Evolutionary conservation across 2,888 invertebrate species (phyloP).

Genomic region (Eristalis pertinax): DNA sequence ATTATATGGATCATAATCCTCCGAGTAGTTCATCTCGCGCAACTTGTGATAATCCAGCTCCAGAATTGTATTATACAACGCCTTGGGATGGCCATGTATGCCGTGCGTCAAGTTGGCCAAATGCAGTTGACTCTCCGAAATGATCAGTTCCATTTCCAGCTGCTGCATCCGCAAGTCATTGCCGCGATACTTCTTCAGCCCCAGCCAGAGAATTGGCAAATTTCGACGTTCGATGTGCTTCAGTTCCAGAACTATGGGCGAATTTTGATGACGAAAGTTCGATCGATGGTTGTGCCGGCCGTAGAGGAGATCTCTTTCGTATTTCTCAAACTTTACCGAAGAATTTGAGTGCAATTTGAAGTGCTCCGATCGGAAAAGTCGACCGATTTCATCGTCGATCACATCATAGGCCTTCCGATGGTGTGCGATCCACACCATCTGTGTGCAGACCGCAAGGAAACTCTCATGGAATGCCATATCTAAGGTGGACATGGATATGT

Average conservation of each 20-base stretch:
- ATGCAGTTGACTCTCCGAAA: conserved; percentile 77
- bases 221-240: conserved; percentile 74
- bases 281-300: conserved; percentile 77
- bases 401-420: conserved; percentile 77
- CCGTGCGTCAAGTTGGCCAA: conserved; percentile 78
- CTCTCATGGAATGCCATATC: conserved; percentile 78
- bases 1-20: conserved; percentile 78
- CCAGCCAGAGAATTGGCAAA: conserved; percentile 79
- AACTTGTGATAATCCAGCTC: conserved; percentile 76
- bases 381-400: conserved; percentile 79
- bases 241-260: conserved; percentile 79
- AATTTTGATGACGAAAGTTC: conserved; percentile 78
- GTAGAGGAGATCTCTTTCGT: conserved; percentile 77
- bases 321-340: conserved; percentile 73
- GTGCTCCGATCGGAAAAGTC: conserved; percentile 80
- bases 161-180: conserved; percentile 77
- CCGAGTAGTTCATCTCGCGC: conserved; percentile 75
- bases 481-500: conserved; percentile 76
- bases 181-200: conserved; percentile 79
- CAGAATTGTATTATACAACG: conserved; percentile 78
- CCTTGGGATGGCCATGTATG: conserved; percentile 79
- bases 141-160: conserved; percentile 78
- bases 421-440: conserved; percentile 79
- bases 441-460: conserved; percentile 77
- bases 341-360: conserved; percentile 75